phyloP scores from a whole-genome alignment of 2,113 vertebrate genomes.

The Anolis sagrei region DNA sequence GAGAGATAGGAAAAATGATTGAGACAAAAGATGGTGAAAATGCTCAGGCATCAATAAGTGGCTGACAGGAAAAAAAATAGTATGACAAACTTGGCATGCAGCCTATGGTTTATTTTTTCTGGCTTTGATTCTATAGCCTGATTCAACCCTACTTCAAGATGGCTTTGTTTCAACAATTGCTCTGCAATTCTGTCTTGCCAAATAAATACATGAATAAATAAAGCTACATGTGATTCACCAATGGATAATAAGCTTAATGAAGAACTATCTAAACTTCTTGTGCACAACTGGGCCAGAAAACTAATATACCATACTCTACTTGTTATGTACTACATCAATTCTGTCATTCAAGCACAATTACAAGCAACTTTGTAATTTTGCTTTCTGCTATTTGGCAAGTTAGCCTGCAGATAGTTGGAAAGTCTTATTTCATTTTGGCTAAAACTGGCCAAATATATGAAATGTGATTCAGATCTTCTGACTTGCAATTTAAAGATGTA shows the following conservation, averaged over 20 bases:
- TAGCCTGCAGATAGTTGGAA: not conserved
- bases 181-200: not conserved
- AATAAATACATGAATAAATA: not conserved
- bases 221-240: not conserved
- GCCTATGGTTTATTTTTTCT: accelerated
- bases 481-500: conserved; percentile 1
- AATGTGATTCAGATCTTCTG: not conserved
- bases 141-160: not conserved
- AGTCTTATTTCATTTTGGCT: not conserved
- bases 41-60: not conserved
- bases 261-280: not conserved
- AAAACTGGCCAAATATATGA: not conserved
- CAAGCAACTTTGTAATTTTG: not conserved
- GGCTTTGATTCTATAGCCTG: accelerated
- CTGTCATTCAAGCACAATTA: not conserved
- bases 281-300: accelerated
- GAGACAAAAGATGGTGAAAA: not conserved
- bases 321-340: accelerated
- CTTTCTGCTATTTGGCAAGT: not conserved
- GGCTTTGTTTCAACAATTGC: not conserved
- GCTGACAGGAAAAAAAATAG: not conserved
- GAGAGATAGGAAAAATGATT: not conserved
- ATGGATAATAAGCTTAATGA: not conserved
- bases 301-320: too few relatives aligned
- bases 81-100: accelerated